A percentile compares a stretch with the other conserved stretches of the same genome.
These are phyloP conservation scores for Drosophila diplacantha DNA, from an alignment of 2,888 invertebrate species.

Conservation along the genomic window DNA sequence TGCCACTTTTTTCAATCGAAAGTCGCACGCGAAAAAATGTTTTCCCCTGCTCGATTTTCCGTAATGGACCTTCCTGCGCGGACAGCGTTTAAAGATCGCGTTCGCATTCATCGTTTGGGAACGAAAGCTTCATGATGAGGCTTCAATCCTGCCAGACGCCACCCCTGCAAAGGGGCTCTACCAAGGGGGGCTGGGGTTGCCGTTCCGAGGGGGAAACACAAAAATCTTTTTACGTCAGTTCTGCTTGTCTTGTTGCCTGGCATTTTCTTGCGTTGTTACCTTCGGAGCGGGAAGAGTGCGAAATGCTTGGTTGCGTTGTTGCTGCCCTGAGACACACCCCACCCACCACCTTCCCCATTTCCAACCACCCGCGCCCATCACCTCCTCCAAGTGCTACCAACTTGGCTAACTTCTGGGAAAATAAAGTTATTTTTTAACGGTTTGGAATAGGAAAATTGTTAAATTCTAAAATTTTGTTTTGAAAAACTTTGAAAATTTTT, in stretches of 20 bases:
- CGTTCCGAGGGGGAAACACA: slow-evolving; percentile 36
- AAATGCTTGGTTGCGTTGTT: slow-evolving; percentile 63
- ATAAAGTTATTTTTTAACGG: background rate
- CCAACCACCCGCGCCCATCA: background rate
- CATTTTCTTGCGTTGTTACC: slow-evolving; percentile 75
- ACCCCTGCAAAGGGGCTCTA: slow-evolving; percentile 18
- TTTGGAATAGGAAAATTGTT: background rate
- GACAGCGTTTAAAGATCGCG: slow-evolving; percentile 55
- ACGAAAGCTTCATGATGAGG: slow-evolving; percentile 65
- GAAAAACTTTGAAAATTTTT: background rate
- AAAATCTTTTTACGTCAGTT: slow-evolving; percentile 73
- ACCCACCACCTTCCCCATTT: slow-evolving; percentile 9
- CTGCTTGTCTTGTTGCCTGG: slow-evolving; percentile 75
- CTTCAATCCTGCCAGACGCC: slow-evolving; percentile 46
- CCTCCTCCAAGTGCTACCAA: slow-evolving; percentile 9
- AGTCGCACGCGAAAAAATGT: slow-evolving; percentile 23
- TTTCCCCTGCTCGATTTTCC: background rate
- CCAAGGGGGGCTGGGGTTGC: background rate
- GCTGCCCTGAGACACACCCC: slow-evolving; percentile 27
- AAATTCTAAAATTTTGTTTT: background rate
- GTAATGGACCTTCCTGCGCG: slow-evolving; percentile 45
- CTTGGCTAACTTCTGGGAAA: slow-evolving; percentile 10
- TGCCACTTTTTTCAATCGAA: slow-evolving; percentile 13
- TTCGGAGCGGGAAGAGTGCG: slow-evolving; percentile 53
- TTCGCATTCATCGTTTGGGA: slow-evolving; percentile 56